Percentiles rank a stretch among this genome's conserved stretches.
These are phyloP conservation scores for Dasyornis broadbenti DNA, from an alignment of 2,113 vertebrate species.

Conservation along the genomic window DNA sequence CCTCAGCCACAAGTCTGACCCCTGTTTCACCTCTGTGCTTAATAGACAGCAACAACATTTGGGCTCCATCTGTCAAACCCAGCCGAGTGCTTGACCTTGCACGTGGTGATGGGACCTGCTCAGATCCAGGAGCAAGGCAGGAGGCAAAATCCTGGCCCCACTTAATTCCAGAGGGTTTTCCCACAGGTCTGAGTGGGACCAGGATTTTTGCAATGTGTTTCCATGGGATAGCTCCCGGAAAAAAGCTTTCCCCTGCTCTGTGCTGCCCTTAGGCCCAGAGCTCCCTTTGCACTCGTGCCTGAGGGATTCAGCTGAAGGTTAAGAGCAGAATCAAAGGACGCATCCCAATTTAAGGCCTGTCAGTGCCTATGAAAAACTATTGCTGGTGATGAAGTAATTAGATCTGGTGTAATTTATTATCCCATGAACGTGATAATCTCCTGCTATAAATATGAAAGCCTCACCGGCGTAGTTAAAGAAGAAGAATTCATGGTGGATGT, in stretches of 20 bases:
- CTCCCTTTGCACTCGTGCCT: not conserved
- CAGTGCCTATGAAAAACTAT: constrained; percentile 53
- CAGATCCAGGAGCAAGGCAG: not conserved
- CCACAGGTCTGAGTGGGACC: not conserved
- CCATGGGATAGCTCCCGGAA: not conserved
- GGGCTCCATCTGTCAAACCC: not conserved
- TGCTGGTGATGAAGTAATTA: constrained; percentile 65
- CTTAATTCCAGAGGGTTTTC: not conserved
- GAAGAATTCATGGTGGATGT: constrained; percentile 47
- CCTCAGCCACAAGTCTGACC: fast-evolving
- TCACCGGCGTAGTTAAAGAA: constrained; percentile 33
- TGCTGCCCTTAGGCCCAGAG: not conserved
- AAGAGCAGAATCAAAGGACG: constrained; percentile 48
- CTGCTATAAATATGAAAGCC: constrained; percentile 63
- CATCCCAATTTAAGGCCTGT: constrained; percentile 60
- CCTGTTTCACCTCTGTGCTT: not conserved
- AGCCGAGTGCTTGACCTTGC: not conserved
- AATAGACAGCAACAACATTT: not conserved
- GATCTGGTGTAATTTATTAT: constrained; percentile 62
- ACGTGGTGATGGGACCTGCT: not conserved
- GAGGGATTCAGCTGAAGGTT: constrained; percentile 49
- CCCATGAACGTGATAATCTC: constrained; percentile 53
- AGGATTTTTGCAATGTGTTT: not conserved
- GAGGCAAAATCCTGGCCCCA: not conserved
- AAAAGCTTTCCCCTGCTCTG: not conserved